Conservation (phyloP, 2,888 invertebrate genomes). For the Diachrysia chrysitis region DNA sequence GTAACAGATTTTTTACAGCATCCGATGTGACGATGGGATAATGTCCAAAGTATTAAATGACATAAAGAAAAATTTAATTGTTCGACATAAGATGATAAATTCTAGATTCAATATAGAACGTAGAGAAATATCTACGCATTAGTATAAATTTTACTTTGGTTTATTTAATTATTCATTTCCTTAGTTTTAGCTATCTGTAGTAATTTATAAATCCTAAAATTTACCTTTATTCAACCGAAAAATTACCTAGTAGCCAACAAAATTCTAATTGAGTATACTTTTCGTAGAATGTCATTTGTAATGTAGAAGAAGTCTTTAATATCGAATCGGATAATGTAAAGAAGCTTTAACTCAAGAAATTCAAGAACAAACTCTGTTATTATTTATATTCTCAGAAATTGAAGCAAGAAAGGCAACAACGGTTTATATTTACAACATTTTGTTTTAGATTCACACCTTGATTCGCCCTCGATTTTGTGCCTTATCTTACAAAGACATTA, state of each 20-base stretch:
- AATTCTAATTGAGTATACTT: no score
- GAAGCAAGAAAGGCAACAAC: not conserved
- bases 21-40: not conserved
- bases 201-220: no score
- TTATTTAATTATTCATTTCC: no score
- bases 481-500: not conserved
- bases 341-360: not conserved
- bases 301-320: no score
- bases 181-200: no score
- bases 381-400: slow-evolving; percentile 6
- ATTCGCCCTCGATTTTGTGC: not conserved
- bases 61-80: not conserved
- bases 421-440: not conserved
- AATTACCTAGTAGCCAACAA: no score
- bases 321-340: not conserved
- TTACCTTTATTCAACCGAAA: no score
- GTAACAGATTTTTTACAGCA: not conserved
- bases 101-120: no score
- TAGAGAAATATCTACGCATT: no score
- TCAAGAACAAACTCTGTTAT: slow-evolving; percentile 2
- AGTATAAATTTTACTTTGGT: no score
- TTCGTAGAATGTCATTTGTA: not conserved
- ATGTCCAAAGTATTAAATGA: not conserved
- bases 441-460: not conserved
- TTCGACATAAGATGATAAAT: no score